Conservation (phyloP, 2,888 invertebrate species). For the Aproaerema taeniolella region DNA sequence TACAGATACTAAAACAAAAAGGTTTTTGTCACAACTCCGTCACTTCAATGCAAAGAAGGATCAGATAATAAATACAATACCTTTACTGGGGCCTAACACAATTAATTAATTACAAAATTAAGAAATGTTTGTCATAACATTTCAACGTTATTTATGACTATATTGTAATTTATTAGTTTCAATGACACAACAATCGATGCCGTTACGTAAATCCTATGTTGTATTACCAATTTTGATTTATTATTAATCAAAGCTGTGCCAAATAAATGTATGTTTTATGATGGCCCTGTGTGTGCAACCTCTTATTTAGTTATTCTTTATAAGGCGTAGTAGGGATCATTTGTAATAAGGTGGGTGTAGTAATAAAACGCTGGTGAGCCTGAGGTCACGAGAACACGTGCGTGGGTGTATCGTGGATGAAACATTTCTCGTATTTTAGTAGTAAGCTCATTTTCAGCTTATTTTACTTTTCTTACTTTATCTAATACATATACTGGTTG, state of each 20-base stretch:
- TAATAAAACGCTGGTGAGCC: constrained; percentile 8
- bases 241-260: not conserved
- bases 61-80: too few species aligned
- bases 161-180: too few species aligned
- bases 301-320: constrained; percentile 18
- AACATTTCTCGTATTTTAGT: not conserved
- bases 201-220: not conserved
- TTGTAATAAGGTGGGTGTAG: constrained; percentile 20
- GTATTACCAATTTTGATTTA: constrained; percentile 2
- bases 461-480: not conserved
- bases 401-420: not conserved
- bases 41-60: too few species aligned
- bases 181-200: too few species aligned
- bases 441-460: not conserved
- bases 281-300: constrained; percentile 1
- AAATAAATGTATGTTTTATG: constrained; percentile 1
- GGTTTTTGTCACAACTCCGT: not conserved
- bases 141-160: not conserved
- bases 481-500: too few species aligned
- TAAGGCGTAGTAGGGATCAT: constrained; percentile 17
- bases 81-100: too few species aligned
- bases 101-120: not conserved
- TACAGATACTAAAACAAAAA: constrained; percentile 3
- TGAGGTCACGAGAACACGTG: constrained; percentile 1
- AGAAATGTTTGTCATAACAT: not conserved